Conservation (phyloP, 2,113 vertebrate species). For the Daphoenositta chrysoptera region DNA sequence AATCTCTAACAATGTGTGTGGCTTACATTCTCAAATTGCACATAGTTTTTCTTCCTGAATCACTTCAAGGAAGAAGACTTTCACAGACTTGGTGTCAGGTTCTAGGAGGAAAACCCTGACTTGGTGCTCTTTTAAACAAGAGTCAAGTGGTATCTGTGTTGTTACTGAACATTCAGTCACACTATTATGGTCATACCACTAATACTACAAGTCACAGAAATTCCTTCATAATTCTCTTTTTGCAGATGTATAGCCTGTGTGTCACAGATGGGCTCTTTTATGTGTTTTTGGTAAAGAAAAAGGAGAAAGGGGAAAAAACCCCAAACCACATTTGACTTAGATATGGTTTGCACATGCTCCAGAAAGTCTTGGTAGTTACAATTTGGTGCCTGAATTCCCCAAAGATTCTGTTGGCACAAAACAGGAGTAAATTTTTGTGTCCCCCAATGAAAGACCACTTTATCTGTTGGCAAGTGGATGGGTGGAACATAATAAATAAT, state of each 20-base stretch:
- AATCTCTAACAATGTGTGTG: not conserved
- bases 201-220: not conserved
- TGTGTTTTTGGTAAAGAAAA: not conserved
- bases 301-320: not conserved
- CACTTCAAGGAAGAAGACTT: not conserved
- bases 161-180: not conserved
- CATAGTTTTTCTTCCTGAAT: not conserved
- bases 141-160: not conserved
- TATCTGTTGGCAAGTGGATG: not conserved
- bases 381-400: not conserved
- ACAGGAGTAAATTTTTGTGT: not conserved
- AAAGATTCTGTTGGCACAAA: not conserved
- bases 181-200: not conserved
- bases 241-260: not conserved
- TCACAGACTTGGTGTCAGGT: not conserved
- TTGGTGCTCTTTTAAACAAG: not conserved
- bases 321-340: not conserved
- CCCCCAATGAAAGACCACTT: not conserved
- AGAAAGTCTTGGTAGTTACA: not conserved
- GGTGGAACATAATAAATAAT: not conserved
- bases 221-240: not conserved
- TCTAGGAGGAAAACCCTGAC: not conserved
- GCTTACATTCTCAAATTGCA: not conserved
- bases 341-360: not conserved
- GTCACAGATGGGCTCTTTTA: slow-evolving; percentile 1